Base-by-base conservation (phyloP, 2,113 vertebrate species). In the Nyctibius bracteatus region DNA sequence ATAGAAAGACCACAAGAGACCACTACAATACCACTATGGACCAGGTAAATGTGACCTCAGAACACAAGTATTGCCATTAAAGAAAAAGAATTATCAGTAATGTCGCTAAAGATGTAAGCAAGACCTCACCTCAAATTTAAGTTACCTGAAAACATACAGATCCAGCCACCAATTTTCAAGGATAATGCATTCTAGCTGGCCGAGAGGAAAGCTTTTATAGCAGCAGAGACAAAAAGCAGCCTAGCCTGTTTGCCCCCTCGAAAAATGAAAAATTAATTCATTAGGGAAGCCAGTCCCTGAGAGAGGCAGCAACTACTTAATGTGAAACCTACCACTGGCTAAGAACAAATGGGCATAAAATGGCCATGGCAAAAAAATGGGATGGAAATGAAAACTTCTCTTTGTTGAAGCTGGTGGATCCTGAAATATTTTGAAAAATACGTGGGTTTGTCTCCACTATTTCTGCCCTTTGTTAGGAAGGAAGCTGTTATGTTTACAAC, bases 21-120 rank as follows among this genome's bases (percentile, higher is more conserved):
- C 9, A n/a, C 16, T 5, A n/a, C 4, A 23, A n/a, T 0, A 58
- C 22, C 65, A 52, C 37, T 6, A 3, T 1, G 22, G 61, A 27
- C 79, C 20, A 79, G 14, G 10, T 33, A 52, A 25, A 47, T 17
- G 39, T 23, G 28, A 75, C 23, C 44, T 71, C 9, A 44, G 67
- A 41, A 92, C 6, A 10, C 0, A 25, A 7, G 4, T 14, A 22
- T 15, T 63, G 28, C 12, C 25, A 22, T 33, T 28, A 37, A 59
- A 52, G 63, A 49, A 71, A 46, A 39, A 25, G n/a, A 79, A 55
- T 14, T 51, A 35, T 7, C 33, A 55, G 8, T 24, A 79, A 63
- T 12, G 19, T 27, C 16, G 44, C 14, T 79, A 68, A 62, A 43
- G 27, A 62, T 2, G 3, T 6, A 78, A 83, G 49, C 27, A 35